phyloP scores from a whole-genome alignment of 2,888 invertebrate species.

The Unio pictorum region DNA sequence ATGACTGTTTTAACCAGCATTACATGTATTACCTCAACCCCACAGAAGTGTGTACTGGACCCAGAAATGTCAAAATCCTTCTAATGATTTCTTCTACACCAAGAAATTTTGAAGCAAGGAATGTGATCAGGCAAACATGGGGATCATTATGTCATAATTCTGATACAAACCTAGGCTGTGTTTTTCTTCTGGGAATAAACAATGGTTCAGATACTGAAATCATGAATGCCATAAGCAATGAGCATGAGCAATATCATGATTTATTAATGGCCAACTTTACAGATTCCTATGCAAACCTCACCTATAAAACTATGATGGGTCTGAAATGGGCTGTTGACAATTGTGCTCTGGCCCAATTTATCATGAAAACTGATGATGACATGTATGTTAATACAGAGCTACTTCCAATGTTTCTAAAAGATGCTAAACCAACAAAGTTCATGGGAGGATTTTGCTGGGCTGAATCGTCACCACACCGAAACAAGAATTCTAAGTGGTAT shows the following conservation, averaged over 20 bases:
- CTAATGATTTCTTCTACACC: slow-evolving; percentile 43
- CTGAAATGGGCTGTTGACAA: slow-evolving; percentile 41
- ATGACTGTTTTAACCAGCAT: slow-evolving; percentile 36
- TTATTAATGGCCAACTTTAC: slow-evolving; percentile 45
- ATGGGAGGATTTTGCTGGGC: slow-evolving; percentile 58
- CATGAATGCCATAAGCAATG: slow-evolving; percentile 22
- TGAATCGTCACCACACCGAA: slow-evolving; percentile 43
- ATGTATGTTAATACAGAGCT: slow-evolving; percentile 51
- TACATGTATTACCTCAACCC: slow-evolving; percentile 33
- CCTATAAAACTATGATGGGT: slow-evolving; percentile 52
- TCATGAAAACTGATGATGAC: slow-evolving; percentile 66
- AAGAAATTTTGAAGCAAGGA: slow-evolving; percentile 24
- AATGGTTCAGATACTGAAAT: slow-evolving; percentile 4
- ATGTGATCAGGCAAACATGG: slow-evolving; percentile 51
- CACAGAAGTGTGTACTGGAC: slow-evolving; percentile 26
- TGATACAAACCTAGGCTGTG: slow-evolving; percentile 21
- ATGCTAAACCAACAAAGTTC: slow-evolving; percentile 36
- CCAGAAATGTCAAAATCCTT: slow-evolving; percentile 25
- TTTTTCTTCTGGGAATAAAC: slow-evolving; percentile 40
- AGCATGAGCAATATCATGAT: slow-evolving; percentile 39
- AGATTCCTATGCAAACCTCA: slow-evolving; percentile 55
- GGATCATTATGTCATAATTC: slow-evolving; percentile 31
- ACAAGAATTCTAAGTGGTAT: slow-evolving; percentile 51
- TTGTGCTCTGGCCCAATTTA: slow-evolving; percentile 42
- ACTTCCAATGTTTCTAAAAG: slow-evolving; percentile 42